Evolutionary conservation across 2,113 vertebrate species (phyloP), one percentile per base, ranked within the genome.

Genomic region (Plotosus lineatus): DNA sequence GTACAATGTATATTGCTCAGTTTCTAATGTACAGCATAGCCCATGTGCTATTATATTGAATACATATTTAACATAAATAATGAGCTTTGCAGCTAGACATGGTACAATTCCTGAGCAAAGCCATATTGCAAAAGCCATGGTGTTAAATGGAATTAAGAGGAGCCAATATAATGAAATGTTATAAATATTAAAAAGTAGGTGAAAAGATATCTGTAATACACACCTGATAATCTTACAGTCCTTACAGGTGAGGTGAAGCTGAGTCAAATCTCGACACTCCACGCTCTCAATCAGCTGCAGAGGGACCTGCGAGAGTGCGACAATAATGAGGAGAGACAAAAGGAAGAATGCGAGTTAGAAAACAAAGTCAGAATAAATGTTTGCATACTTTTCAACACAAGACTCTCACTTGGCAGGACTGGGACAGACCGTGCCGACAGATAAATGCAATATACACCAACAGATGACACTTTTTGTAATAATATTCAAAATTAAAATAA

Each of bases 171-270:
- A 65, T 65, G 3, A 10, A 40, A 23, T 2, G 15, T 40, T 28
- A 38, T 36, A 7, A 65, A 65, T 38, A 9, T 65, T 33, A 19
- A 6, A 60, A 61, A 9, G 10, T 36, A 17, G 17, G 31, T 3
- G 60, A 63, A 36, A 10, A 4, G 3, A n/a, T 36, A 14, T n/a
- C 12, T 1, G 2, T 56, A 40, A 63, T 17, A 56, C 60, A 3
- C 36, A 99, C 97, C 97, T 96, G 90, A 98, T 95, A 55, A 99
- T 93, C 90, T 99, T 99, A 90, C 98, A 98, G 93, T 99, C 97
- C 89, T 99, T 99, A 90, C 97, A 99, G 83, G 95, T 97, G 90
- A 99, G 93, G 55, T 98, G 96, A 81, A 99, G 95, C 81, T 99
- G 98, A 87, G 98, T 97, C 90, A 97, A 96, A 80, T 99, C 98